Conservation (phyloP, 2,113 vertebrate genomes). For the Thamnaconus septentrionalis region DNA sequence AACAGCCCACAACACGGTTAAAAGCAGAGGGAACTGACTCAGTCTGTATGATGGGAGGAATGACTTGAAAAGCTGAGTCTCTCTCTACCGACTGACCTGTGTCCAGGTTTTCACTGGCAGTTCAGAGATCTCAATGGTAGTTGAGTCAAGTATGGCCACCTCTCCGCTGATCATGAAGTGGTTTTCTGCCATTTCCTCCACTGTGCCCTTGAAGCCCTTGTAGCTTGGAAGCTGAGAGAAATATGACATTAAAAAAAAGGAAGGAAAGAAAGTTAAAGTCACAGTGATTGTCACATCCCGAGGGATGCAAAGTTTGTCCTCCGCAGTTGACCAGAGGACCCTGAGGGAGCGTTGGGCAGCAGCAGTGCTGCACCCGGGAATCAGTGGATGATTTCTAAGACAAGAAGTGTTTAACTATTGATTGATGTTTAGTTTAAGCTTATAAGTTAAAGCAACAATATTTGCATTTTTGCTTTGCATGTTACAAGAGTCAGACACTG, state of each 20-base stretch:
- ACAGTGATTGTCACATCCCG: too few relatives aligned
- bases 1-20: not conserved
- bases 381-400: too few relatives aligned
- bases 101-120: conserved; percentile 94
- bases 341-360: too few relatives aligned
- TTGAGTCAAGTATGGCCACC: conserved; percentile 89
- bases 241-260: not conserved
- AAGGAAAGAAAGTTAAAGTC: not conserved
- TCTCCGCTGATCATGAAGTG: conserved; percentile 90
- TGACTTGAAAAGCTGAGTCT: not conserved
- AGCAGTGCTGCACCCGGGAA: too few relatives aligned
- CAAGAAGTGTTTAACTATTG: too few relatives aligned
- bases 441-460: too few relatives aligned
- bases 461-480: too few relatives aligned
- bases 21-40: not conserved
- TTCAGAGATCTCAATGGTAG: conserved; percentile 97
- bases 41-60: not conserved
- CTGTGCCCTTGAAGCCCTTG: conserved; percentile 92
- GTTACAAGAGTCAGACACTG: too few relatives aligned
- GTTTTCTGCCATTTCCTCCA: conserved; percentile 86
- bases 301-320: too few relatives aligned
- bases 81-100: conserved; percentile 76
- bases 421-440: too few relatives aligned
- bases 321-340: too few relatives aligned
- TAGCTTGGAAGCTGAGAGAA: conserved; percentile 86